These are phyloP conservation scores for Dysmachus trigonus DNA, from an alignment of 2,888 invertebrate genomes.

Conservation along the genomic window DNA sequence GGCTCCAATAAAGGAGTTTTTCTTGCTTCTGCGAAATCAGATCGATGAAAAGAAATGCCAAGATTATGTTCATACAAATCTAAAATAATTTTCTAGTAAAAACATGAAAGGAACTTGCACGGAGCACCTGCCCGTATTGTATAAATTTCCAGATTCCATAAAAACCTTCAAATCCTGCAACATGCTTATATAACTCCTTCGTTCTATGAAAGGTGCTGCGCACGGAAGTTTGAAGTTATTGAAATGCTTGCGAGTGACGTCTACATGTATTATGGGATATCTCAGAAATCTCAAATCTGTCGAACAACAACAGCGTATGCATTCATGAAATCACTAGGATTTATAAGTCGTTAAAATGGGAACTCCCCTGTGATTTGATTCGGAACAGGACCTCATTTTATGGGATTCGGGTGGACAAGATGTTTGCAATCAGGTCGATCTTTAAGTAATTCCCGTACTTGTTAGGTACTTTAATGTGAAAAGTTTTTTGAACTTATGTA, in stretches of 20 bases:
- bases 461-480: neutral
- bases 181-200: neutral
- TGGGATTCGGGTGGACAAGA: neutral
- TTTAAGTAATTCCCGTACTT: slow-evolving; percentile 1
- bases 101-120: neutral
- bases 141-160: neutral
- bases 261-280: neutral
- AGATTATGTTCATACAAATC: neutral
- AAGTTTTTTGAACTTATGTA: neutral
- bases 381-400: neutral
- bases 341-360: neutral
- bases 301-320: neutral
- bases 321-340: slow-evolving; percentile 1
- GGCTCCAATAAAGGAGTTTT: neutral
- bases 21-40: neutral
- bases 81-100: neutral
- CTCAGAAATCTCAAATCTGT: neutral
- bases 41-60: neutral
- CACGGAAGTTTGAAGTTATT: neutral
- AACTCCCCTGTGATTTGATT: neutral
- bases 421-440: neutral
- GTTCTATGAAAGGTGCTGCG: neutral
- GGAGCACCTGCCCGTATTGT: neutral
- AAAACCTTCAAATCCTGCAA: neutral
- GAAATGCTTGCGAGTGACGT: neutral